Evolutionary conservation across 2,113 vertebrate genomes (phyloP).

Genomic region (Collichthys lucidus): DNA sequence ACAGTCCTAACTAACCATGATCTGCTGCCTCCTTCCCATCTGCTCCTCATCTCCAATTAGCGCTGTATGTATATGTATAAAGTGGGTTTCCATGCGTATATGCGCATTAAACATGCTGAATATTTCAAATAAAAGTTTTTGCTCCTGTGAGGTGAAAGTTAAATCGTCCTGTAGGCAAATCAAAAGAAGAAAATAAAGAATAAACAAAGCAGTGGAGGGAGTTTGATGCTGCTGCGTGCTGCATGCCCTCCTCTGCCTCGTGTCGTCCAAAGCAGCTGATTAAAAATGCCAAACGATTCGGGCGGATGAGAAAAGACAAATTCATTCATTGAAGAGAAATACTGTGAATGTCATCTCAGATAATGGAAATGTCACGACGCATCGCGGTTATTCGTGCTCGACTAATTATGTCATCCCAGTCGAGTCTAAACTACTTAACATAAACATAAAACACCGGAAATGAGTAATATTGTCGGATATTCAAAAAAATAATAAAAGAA

Average conservation of each 20-base stretch:
- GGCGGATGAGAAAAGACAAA: conserved; percentile 3
- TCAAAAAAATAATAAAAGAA: background rate
- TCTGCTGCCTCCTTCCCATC: background rate
- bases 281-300: background rate
- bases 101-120: background rate
- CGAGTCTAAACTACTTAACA: background rate
- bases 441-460: background rate
- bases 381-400: background rate
- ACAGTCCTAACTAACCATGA: background rate
- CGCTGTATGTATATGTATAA: background rate
- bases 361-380: background rate
- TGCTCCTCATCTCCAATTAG: background rate
- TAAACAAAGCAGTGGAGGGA: background rate
- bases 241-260: background rate
- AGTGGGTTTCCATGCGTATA: background rate
- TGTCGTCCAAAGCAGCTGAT: background rate
- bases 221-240: background rate
- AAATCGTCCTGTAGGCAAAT: background rate
- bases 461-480: background rate
- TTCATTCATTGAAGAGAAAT: background rate
- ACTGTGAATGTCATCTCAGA: background rate
- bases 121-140: background rate
- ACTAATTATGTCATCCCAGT: background rate
- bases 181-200: too few species aligned
- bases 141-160: too few species aligned